phyloP scores from a whole-genome alignment of 2,113 vertebrate genomes.

The Rhineura floridana region DNA sequence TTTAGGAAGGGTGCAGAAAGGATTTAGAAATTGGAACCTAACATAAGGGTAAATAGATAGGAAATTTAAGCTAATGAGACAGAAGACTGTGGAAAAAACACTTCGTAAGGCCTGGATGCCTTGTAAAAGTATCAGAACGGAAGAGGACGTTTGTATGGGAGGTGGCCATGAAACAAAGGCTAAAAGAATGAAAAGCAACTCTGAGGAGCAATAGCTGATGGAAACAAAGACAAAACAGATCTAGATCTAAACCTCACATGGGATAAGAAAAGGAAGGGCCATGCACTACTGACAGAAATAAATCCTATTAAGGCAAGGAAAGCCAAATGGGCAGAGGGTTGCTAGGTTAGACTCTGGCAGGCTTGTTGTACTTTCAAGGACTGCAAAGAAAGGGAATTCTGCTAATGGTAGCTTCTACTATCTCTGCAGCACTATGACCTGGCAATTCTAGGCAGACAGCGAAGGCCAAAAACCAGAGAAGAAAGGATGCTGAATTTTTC shows the following conservation, averaged over 20 bases:
- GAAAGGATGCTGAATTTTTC: not conserved
- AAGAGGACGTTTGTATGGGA: not conserved
- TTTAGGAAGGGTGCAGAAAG: not conserved
- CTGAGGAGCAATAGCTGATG: not conserved
- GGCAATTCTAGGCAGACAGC: not conserved
- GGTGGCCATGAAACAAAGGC: no score
- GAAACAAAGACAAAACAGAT: not conserved
- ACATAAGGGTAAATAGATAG: no score
- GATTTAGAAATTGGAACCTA: not conserved
- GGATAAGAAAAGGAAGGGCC: not conserved
- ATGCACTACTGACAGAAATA: not conserved
- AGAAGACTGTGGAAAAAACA: not conserved
- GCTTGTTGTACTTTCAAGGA: not conserved
- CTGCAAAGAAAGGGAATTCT: not conserved
- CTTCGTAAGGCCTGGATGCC: not conserved
- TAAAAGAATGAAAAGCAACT: no score
- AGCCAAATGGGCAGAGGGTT: not conserved
- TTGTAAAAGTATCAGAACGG: no score
- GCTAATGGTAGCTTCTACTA: not conserved
- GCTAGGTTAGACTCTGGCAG: not conserved
- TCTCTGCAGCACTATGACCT: not conserved
- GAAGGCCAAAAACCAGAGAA: not conserved
- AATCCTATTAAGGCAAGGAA: not conserved
- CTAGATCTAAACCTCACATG: not conserved
- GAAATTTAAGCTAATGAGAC: not conserved